phyloP scores from a whole-genome alignment of 1,140 invertebrate species.

The Trichoplusia ni region DNA sequence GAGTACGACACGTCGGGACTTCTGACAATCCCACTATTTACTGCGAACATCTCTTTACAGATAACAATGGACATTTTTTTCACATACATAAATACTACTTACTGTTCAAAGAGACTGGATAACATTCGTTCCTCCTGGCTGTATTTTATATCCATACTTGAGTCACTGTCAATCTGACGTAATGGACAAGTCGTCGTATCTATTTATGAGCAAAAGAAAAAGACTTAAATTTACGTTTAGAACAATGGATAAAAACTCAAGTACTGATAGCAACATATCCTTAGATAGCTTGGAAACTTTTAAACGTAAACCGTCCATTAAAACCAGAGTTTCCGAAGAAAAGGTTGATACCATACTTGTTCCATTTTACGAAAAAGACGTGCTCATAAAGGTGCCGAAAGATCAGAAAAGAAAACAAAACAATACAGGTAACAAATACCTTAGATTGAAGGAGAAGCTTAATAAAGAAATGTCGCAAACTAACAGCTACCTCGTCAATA shows the following conservation, averaged over 20 bases:
- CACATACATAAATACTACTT: too few species aligned
- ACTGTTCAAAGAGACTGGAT: too few species aligned
- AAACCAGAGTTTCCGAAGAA: constrained; percentile 42
- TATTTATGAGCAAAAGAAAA: constrained; percentile 51
- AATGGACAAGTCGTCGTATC: constrained; percentile 48
- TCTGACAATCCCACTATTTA: constrained; percentile 39
- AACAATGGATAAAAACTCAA: constrained; percentile 59
- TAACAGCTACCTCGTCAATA: constrained; percentile 65
- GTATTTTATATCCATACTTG: background rate
- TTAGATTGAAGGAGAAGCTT: constrained; percentile 29
- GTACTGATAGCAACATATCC: constrained; percentile 59
- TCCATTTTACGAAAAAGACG: constrained; percentile 75
- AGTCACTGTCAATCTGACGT: constrained; percentile 34
- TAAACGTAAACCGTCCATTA: constrained; percentile 46
- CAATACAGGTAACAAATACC: constrained; percentile 33
- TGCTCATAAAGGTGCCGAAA: constrained; percentile 69
- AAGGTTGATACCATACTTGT: constrained; percentile 70
- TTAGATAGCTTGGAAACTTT: constrained; percentile 65
- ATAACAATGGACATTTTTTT: too few species aligned
- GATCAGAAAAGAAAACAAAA: constrained; percentile 43
- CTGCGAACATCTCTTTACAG: background rate
- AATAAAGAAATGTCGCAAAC: constrained; percentile 38
- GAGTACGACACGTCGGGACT: constrained; percentile 37
- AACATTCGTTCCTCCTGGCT: background rate
- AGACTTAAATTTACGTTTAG: constrained; percentile 32